Evolutionary conservation across 2,113 vertebrate genomes (phyloP).

Genomic region (Tragulus kanchil): DNA sequence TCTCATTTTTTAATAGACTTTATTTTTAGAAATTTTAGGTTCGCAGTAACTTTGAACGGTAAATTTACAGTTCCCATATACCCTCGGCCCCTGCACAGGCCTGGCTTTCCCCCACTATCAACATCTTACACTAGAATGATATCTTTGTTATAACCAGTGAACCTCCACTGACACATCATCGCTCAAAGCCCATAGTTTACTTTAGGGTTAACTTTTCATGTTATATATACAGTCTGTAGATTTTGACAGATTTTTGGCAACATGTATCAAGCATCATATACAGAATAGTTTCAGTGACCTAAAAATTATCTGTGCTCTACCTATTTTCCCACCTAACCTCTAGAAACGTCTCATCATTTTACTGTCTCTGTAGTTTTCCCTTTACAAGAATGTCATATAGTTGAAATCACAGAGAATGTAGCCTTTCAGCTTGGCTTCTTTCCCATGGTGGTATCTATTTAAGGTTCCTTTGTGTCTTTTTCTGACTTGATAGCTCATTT

Average conservation of each 20-base stretch:
- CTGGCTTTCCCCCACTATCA: background rate
- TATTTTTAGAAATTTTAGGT: conserved; percentile 33
- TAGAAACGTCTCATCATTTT: background rate
- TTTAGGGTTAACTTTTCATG: background rate
- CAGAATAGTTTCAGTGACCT: background rate
- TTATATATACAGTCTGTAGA: background rate
- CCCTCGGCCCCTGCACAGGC: background rate
- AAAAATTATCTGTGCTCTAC: background rate
- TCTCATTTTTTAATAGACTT: background rate
- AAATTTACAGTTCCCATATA: background rate
- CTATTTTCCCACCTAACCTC: background rate
- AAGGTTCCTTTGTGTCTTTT: conserved; percentile 10
- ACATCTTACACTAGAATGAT: background rate
- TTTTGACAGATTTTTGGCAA: conserved; percentile 32
- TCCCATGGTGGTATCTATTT: background rate
- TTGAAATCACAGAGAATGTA: background rate
- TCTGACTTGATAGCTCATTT: background rate
- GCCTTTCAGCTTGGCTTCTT: background rate
- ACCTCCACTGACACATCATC: background rate
- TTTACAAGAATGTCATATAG: conserved; percentile 19
- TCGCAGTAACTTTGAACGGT: background rate
- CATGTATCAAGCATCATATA: background rate
- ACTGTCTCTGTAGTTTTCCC: background rate
- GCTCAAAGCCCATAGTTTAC: background rate
- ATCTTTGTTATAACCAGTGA: background rate